Conservation (phyloP, 2,113 vertebrate species). For the Pelodiscus sinensis region DNA sequence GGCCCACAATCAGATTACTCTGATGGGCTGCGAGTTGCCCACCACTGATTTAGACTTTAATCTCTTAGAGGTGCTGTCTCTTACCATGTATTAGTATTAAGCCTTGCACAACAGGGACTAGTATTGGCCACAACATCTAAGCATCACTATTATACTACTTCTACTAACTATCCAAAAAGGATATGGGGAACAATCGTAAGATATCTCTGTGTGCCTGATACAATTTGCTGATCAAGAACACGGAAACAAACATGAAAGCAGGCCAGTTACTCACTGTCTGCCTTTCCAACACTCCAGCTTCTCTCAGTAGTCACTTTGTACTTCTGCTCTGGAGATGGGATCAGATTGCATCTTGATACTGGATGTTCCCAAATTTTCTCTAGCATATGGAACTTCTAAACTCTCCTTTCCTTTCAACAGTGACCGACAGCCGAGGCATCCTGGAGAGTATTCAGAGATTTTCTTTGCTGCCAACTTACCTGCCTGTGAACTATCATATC, state of each 20-base stretch:
- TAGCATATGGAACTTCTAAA: not conserved
- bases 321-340: not conserved
- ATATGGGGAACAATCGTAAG: not conserved
- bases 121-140: not conserved
- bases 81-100: not conserved
- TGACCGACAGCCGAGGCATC: constrained; percentile 84
- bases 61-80: not conserved
- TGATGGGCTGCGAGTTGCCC: no score
- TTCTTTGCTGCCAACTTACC: constrained; percentile 85
- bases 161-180: not conserved
- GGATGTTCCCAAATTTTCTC: not conserved
- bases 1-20: no score
- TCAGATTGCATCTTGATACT: not conserved
- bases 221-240: not conserved
- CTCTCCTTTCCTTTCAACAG: constrained; percentile 77
- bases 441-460: constrained; percentile 83
- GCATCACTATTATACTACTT: not conserved
- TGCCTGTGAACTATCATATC: constrained; percentile 89
- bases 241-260: not conserved
- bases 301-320: not conserved
- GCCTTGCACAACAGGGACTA: not conserved
- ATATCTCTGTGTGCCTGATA: not conserved
- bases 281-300: not conserved
- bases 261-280: not conserved
- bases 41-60: not conserved